Conservation (phyloP, 2,797 vertebrate genomes). For the Siniperca obscura region DNA sequence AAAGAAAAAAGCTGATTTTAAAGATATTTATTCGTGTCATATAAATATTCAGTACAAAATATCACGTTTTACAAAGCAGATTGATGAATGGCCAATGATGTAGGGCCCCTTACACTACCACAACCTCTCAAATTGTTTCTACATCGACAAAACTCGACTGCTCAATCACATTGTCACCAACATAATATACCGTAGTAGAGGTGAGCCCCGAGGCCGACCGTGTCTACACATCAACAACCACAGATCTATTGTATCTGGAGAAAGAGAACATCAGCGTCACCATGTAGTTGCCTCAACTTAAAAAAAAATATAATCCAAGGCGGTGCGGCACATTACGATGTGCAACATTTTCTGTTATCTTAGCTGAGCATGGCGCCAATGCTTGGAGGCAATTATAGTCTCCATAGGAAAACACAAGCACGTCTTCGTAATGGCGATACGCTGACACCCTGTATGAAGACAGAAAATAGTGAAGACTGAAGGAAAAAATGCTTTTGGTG, state of each 20-base stretch:
- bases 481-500: slow-evolving; percentile 40
- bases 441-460: slow-evolving; percentile 51
- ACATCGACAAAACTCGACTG: slow-evolving; percentile 73
- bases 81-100: slow-evolving; percentile 68
- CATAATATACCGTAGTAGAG: slow-evolving; percentile 72
- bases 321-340: background rate
- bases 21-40: slow-evolving; percentile 94
- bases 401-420: slow-evolving; percentile 54
- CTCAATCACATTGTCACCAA: slow-evolving; percentile 84
- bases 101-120: slow-evolving; percentile 68
- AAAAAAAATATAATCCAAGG: background rate
- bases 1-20: slow-evolving; percentile 61
- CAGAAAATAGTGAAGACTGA: slow-evolving; percentile 35
- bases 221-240: slow-evolving; percentile 83
- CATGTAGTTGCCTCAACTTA: slow-evolving; percentile 37
- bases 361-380: slow-evolving; percentile 42
- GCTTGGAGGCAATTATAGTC: slow-evolving; percentile 54
- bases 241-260: slow-evolving; percentile 72
- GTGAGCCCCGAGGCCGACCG: slow-evolving; percentile 64
- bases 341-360: slow-evolving; percentile 29
- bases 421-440: slow-evolving; percentile 42
- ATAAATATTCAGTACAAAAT: slow-evolving; percentile 99
- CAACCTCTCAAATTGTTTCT: slow-evolving; percentile 73
- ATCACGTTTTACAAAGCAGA: slow-evolving; percentile 96
- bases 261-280: slow-evolving; percentile 54